Evolutionary conservation across 2,888 invertebrate species (phyloP), one percentile per base, ranked within the genome.

Genomic region (Neoitamus cyanurus): DNA sequence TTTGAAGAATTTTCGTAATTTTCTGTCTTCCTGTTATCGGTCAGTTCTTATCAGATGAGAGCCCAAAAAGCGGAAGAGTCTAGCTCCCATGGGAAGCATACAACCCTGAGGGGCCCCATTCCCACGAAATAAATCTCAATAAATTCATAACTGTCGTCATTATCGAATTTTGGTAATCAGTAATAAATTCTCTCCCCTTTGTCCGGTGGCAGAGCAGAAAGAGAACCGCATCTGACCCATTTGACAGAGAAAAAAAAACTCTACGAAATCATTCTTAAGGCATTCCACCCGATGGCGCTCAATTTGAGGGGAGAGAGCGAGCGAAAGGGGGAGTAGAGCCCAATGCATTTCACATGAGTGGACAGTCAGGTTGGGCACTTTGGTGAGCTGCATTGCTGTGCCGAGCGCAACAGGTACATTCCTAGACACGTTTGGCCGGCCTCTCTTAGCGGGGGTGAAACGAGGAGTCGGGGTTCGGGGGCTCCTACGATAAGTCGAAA

Each of bases 101-200:
- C 34, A 9, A 9, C 31, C 25, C 15, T 3, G 46, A 58, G n/a
- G 31, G n/a, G 9, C 13, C n/a, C 28, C 46, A 34, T 58, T 58
- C 48, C 58, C 34, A 58, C 30, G 78, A 80, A 30, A 58, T 58
- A 80, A 80, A 80, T 80, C 58, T 80, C 30, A 80, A 80, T 80
- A 80, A 80, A 80, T 80, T 80, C 48, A 80, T 80, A 58, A 58
- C 36, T 80, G 58, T 58, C 78, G 31, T 58, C 34, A 20, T 80
- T 80, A 80, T 80, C 78, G 34, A 48, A 58, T 48, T 80, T 80
- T 11, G 20, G 20, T 31, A 31, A 80, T 80, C 78, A 80, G 48
- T 34, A 80, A 80, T 80, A 80, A 80, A 80, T 80, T 58, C 25
- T 58, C 78, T 20, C 77, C 77, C 20, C 78, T 13, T 58, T 77